phyloP scores from a whole-genome alignment of 2,113 vertebrate species.

The Emydocephalus ijimae region DNA sequence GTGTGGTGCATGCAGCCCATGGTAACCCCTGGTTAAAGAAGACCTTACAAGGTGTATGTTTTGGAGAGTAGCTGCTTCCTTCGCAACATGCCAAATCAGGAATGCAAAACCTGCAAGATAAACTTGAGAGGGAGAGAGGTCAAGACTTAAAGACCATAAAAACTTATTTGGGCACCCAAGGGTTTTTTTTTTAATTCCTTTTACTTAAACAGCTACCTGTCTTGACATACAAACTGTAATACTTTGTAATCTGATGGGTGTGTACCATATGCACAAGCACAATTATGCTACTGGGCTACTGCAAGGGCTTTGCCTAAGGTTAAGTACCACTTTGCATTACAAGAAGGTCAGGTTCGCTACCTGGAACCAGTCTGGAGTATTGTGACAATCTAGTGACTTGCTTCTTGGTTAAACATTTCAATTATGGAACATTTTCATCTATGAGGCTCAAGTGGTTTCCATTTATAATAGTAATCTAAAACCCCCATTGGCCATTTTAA shows the following conservation, averaged over 20 bases:
- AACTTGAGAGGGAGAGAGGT: not conserved
- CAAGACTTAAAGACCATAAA: conserved; percentile 37
- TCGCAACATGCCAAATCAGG: not conserved
- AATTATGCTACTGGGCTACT: not conserved
- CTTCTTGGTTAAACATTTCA: not conserved
- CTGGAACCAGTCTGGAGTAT: not conserved
- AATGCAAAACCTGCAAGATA: not conserved
- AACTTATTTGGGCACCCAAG: not conserved
- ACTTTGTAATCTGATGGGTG: not conserved
- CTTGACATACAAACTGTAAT: no score
- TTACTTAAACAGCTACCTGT: not conserved
- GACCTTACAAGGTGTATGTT: conserved; percentile 44
- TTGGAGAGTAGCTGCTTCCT: not conserved
- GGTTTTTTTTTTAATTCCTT: not conserved
- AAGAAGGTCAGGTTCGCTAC: not conserved
- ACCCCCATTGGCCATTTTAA: not conserved
- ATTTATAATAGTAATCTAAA: not conserved
- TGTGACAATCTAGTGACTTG: not conserved
- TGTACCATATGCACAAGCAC: not conserved
- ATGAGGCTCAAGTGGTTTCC: not conserved
- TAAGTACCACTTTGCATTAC: not conserved
- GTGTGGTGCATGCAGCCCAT: conserved; percentile 37
- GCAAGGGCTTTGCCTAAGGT: not conserved
- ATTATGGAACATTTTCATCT: not conserved
- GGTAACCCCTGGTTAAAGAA: conserved; percentile 47